Percentiles rank a stretch among this genome's conserved stretches.
Conservation (phyloP, 1,140 invertebrate genomes). For the Eufriesea mexicana region DNA sequence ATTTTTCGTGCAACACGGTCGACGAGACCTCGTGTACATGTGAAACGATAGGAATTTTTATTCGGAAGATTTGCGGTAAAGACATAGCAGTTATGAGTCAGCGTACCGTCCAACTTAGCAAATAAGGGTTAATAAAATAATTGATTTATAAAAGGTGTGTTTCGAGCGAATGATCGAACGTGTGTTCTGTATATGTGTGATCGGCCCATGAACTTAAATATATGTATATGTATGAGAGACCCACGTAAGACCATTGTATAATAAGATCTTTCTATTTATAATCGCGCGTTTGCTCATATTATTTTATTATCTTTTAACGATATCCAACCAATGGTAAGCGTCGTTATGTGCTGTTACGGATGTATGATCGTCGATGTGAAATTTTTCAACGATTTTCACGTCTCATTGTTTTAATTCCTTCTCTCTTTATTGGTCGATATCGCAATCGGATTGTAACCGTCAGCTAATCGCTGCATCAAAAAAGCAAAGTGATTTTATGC, state of each 20-base stretch:
- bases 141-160: conserved; percentile 15
- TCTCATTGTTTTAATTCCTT: neutral
- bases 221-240: conserved; percentile 45
- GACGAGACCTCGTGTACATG: too few species aligned
- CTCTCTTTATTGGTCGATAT: neutral
- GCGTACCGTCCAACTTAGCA: conserved; percentile 36
- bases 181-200: conserved; percentile 23
- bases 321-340: conserved; percentile 21
- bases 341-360: conserved; percentile 19
- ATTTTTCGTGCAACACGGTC: neutral
- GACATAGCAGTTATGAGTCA: conserved; percentile 11
- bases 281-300: conserved; percentile 70
- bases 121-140: conserved; percentile 27
- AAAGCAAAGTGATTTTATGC: conserved; percentile 1
- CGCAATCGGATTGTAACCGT: neutral
- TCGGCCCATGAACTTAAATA: conserved; percentile 44
- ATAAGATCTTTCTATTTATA: conserved; percentile 71
- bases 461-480: too few species aligned
- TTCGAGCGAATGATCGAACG: conserved; percentile 8
- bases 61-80: neutral
- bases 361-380: neutral
- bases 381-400: neutral
- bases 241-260: conserved; percentile 57
- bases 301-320: conserved; percentile 54
- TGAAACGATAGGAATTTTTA: conserved; percentile 15